Percentiles rank a stretch among this genome's conserved stretches.
These are phyloP conservation scores for Oxytorus armatus DNA, from an alignment of 2,888 invertebrate species.

Conservation along the genomic window DNA sequence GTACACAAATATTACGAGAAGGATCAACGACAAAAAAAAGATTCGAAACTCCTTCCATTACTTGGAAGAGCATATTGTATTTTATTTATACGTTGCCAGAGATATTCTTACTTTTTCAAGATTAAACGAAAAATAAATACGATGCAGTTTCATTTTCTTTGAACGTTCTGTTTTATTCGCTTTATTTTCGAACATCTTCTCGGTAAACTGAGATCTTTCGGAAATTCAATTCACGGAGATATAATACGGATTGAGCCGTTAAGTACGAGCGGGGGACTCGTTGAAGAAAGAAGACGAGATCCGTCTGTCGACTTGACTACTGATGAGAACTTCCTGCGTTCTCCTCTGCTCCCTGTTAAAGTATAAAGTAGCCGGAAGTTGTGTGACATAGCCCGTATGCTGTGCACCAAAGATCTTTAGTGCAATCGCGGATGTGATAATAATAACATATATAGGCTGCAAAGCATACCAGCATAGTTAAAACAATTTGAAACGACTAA, in stretches of 20 bases:
- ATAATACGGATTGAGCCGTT: conserved; percentile 30
- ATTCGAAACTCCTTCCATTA: conserved; percentile 20
- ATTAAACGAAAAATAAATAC: conserved; percentile 26
- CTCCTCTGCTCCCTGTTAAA: conserved; percentile 48
- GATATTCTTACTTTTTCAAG: conserved; percentile 42
- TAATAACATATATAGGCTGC: neutral
- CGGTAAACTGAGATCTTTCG: conserved; percentile 13
- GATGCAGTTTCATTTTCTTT: neutral
- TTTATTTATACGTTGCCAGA: conserved; percentile 35
- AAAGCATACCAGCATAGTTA: conserved; percentile 30
- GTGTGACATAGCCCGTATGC: conserved; percentile 42
- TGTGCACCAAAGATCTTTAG: conserved; percentile 25
- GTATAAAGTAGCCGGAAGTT: conserved; percentile 75
- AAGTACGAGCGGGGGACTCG: conserved; percentile 22
- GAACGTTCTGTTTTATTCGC: neutral
- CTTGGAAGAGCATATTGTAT: conserved; percentile 40
- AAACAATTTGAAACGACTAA: neutral
- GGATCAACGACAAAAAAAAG: conserved; percentile 61
- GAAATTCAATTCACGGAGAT: conserved; percentile 38
- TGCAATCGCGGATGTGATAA: conserved; percentile 33
- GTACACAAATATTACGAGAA: conserved; percentile 81
- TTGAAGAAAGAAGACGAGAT: conserved; percentile 63
- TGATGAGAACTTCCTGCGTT: conserved; percentile 75
- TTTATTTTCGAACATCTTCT: neutral
- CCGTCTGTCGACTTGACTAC: conserved; percentile 70